A percentile compares a stretch with the other conserved stretches of the same genome.
Evolutionary conservation across 2,797 vertebrate species (phyloP).

Genomic region (Chelonia mydas): DNA sequence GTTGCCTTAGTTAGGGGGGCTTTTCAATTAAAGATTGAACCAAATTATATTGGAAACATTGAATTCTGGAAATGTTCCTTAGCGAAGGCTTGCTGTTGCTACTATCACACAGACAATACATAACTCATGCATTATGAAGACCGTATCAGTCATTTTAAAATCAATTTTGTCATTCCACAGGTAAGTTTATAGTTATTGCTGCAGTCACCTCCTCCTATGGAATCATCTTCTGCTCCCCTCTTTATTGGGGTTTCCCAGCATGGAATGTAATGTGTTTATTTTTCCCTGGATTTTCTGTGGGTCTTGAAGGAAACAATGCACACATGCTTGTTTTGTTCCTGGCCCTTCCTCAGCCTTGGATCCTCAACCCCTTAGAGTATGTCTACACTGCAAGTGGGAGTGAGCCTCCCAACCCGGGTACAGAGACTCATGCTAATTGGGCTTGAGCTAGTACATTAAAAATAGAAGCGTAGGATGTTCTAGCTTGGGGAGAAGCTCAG

Average conservation of each 20-base stretch:
- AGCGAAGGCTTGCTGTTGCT: neutral
- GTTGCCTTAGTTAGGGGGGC: no score
- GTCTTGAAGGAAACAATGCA: neutral
- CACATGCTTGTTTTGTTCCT: neutral
- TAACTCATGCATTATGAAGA: neutral
- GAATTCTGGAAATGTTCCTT: neutral
- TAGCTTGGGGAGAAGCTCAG: no score
- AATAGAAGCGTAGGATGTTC: no score
- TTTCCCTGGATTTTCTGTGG: neutral
- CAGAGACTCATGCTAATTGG: no score
- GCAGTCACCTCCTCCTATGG: accelerated
- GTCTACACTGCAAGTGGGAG: no score
- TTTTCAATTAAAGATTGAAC: neutral
- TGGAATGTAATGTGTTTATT: neutral
- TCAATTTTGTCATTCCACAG: neutral
- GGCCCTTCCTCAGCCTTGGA: neutral
- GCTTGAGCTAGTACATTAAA: no score
- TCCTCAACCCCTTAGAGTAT: neutral
- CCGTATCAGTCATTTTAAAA: neutral
- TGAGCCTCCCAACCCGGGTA: no score
- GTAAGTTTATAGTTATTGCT: neutral
- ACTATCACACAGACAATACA: neutral
- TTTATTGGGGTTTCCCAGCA: neutral
- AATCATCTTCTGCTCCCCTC: neutral
- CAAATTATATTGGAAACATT: neutral